Base-by-base conservation (phyloP, 2,888 invertebrate genomes). In the Rhamphomyia laevipes region DNA sequence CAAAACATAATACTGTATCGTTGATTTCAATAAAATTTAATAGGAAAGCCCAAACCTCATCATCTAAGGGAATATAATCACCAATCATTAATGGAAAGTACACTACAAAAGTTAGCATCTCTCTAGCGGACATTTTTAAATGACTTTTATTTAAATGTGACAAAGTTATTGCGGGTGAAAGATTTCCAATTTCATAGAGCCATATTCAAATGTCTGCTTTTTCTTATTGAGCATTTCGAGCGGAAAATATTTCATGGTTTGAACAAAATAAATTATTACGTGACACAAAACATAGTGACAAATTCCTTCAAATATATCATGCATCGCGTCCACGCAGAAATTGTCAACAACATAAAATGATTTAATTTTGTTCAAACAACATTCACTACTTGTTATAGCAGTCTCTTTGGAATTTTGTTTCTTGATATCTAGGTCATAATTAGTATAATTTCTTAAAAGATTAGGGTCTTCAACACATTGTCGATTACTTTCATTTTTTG, bases 21-120 rank as follows among this genome's bases (percentile, higher is more conserved):
- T 30, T 17, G 5, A 46, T 40, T 46, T 46, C 40, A 15, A 46
- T 15, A 6, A 46, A 27, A n/a, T 17, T 27, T 30, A 33, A n/a
- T 16, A 49, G 11, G 30, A 51, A 51, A 2, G 40, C 13, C 35
- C 45, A 51, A 10, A 51, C 50, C 18, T 38, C 38, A 21, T 51
- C 50, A 51, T 51, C 27, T 12, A 38, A 2, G 18, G 44, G 40
- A 4, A 51, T 27, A 18, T 45, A 40, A 45, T 47, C 50, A 21
- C 50, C 50, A 16, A 51, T 47, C 44, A 51, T 51, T 2, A 51
- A 6, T 6, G 30, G 37, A 37, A 47, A 16, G 15, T 27, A 45
- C 23, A 27, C 12, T 18, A 33, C 16, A 45, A 49, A 49, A 11
- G 40, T 40, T 33, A 37, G 43, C 43, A 48, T 48, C 18, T 48